Evolutionary conservation across 2,113 vertebrate species (phyloP).

Genomic region (Neolamprologus ventralis): DNA sequence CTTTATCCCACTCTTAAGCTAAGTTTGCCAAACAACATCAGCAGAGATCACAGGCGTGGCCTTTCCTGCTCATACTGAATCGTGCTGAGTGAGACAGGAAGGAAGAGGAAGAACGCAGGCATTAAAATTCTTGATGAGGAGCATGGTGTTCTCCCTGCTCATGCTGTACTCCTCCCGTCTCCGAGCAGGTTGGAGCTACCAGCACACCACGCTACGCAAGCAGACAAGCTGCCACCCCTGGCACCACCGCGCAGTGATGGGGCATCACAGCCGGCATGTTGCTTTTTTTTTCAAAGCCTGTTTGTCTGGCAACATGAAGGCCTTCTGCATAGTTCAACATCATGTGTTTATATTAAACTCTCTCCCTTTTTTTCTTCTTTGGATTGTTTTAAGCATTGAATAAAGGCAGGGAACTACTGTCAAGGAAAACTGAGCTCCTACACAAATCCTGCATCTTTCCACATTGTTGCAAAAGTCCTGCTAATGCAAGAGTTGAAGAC

Average conservation of each 20-base stretch:
- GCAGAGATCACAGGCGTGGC: conserved; percentile 28
- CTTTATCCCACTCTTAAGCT: neutral
- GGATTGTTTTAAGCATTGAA: neutral
- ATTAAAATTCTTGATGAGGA: conserved; percentile 51
- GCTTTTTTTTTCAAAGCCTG: neutral
- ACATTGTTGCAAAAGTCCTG: neutral
- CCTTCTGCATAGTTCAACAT: neutral
- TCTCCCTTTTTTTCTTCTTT: neutral
- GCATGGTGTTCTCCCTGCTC: conserved; percentile 43
- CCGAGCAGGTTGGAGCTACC: conserved; percentile 49
- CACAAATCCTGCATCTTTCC: neutral
- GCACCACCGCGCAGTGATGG: conserved; percentile 20
- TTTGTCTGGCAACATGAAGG: conserved; percentile 2
- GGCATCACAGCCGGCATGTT: conserved; percentile 38
- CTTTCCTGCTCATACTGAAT: conserved; percentile 27
- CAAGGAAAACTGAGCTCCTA: neutral
- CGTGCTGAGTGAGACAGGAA: conserved; percentile 38
- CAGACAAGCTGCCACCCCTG: conserved; percentile 56
- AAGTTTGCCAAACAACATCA: conserved; percentile 4
- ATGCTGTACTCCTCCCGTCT: conserved; percentile 55
- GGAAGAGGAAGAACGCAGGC: conserved; percentile 33
- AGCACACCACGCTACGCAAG: conserved; percentile 19
- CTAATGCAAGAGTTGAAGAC: neutral
- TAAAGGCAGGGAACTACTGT: neutral
- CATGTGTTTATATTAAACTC: neutral